Base-by-base conservation (phyloP, 2,797 vertebrate species). In the Phataginus tetradactyla region DNA sequence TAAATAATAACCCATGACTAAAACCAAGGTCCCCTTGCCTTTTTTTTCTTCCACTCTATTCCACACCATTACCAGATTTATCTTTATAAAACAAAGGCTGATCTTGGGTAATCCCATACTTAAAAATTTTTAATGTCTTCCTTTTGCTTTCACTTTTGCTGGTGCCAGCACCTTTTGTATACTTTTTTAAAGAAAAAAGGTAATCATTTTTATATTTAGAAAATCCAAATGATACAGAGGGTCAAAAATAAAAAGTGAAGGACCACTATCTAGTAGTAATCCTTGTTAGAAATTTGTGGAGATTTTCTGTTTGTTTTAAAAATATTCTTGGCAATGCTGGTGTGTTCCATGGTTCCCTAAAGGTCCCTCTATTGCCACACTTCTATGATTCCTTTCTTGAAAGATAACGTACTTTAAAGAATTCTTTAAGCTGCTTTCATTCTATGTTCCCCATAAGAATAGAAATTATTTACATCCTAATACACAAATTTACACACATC, bases 351-450 rank as follows among this genome's bases (percentile, higher is more conserved):
- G 55, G 32, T 79, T 91, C 55, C 72, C 37, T 86, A 20, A 61
- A 91, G 49, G 10, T 78, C 32, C 61, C 37, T 86, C 45, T 79
- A 55, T 78, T 79, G 45, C 72, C 13, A 71, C 32, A 72, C 64
- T 79, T 94, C 34, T 64, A 25, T 69, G 15, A 85, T 79, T 79
- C 45, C 23, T 94, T 71, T 91, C 39, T 94, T 91, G 37, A 79
- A 59, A 66, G 81, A 72, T 45, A 86, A 64, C 18, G 32, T 78
- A 55, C 51, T 57, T 61, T 37, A 25, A 5, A 53, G 77, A 85
- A 37, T 78, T 32, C 23, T 25, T 71, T 9, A 45, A 4, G 53
- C 71, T 55, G 71, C 45, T 85, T 94, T 63, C 29, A 71, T 90
- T 94, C 90, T 85, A 39, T 71, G 23, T 18, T 63, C 29, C 57